Conservation (phyloP, 2,797 vertebrate genomes). For the Liasis olivaceus region DNA sequence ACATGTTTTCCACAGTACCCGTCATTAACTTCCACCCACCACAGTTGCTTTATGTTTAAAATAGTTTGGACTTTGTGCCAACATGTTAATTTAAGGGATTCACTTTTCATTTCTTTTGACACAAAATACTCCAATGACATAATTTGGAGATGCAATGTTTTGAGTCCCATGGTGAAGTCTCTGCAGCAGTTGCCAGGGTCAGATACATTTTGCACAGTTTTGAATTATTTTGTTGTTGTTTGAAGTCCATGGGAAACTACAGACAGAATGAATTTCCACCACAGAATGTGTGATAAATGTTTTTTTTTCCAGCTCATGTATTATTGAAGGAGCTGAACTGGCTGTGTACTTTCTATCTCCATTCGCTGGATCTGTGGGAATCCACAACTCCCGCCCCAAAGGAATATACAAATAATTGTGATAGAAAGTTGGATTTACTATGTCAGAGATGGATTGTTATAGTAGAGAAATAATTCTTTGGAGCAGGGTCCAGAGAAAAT, state of each 20-base stretch:
- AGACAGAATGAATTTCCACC: constrained; percentile 60
- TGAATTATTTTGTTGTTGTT: neutral
- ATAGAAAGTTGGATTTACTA: neutral
- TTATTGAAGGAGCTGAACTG: constrained; percentile 44
- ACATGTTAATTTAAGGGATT: neutral
- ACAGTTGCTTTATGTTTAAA: neutral
- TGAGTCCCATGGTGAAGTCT: neutral
- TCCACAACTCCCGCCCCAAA: neutral
- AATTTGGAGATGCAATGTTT: neutral
- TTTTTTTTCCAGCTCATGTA: constrained; percentile 58
- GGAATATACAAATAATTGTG: neutral
- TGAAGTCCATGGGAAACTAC: constrained; percentile 60
- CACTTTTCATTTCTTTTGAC: neutral
- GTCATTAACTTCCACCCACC: neutral
- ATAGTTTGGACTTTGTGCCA: neutral
- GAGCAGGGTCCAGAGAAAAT: neutral
- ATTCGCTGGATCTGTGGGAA: neutral
- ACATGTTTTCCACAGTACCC: neutral
- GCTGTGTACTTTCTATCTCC: neutral
- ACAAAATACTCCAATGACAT: neutral
- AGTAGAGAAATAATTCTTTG: neutral
- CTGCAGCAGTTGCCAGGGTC: neutral
- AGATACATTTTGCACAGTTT: neutral
- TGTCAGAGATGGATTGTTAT: neutral
- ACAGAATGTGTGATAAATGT: constrained; percentile 60